Evolutionary conservation across 1,140 invertebrate species (phyloP), one percentile per base, ranked within the genome.

Genomic region (Tetraneura akinire): DNA sequence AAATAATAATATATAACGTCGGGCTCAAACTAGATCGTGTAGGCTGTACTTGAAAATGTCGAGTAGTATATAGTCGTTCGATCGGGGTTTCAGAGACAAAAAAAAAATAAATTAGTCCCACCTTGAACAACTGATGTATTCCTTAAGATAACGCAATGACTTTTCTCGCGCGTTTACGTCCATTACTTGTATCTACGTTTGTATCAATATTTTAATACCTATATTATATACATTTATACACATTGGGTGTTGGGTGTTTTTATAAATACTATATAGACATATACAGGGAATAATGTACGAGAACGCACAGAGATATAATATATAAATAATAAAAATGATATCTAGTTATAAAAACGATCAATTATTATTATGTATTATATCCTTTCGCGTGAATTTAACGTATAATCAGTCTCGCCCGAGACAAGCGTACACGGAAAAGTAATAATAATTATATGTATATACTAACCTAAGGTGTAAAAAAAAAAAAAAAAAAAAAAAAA

Each of bases 31-130:
- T 68, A 47, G 42, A 68, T 23, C 66, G 66, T 68, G 66, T 68
- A 68, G 66, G 66, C 42, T 16, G 66, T 13, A 13, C 37, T 68
- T 45, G 66, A 23, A 68, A 68, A 68, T 68, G 66, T 68, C 66
- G 66, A 68, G 64, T 68, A 26, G n/a, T 14, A 45, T 37, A 23
- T n/a, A n/a, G 37, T 68, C 21, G 32, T 66, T 26, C 21, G 64
- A 8, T 66, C 64, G n/a, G 37, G 37, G 6, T 32, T n/a, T 68
- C 4, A 14, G 64, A 45, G 64, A 45, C 37, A 45, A 68, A 68
- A 62, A 45, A 68, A 23, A 45, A 68, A 68, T 32, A 45, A 68
- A 23, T 47, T 68, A 68, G 42, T 68, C 42, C 37, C 66, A 47
- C 66, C 66, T 68, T 45, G n/a, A 68, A 68, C 66, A 45, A 47